Base-by-base conservation (phyloP, 2,797 vertebrate species). In the Chrysocyon brachyurus region DNA sequence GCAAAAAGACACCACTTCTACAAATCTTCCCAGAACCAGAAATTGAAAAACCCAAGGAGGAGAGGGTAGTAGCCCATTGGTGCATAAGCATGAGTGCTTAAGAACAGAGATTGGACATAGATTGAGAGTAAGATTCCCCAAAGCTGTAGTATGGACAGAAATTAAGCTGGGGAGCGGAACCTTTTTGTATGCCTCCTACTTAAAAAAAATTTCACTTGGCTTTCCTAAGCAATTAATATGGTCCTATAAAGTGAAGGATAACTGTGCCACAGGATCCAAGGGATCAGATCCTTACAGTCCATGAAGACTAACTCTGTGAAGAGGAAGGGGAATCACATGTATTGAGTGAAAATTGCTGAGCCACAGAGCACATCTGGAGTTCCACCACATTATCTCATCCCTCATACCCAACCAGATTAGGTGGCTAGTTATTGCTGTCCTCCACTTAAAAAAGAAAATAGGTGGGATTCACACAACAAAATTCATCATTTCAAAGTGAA, bases 21-120 rank as follows among this genome's bases (percentile, higher is more conserved):
- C 26, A 68, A 31, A 75, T 75, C 14, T 15, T 31, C 31, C 16
- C 7, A 22, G n/a, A 61, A 59, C n/a, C 16, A 61, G 92, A 83
- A 75, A 33, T 3, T 9, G 21, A 68, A 28, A 59, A 61, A 22
- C 46, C 49, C 66, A 75, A 31, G 28, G 68, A 75, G 4, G 52
- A 68, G 5, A 31, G 8, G 17, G 16, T 16, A 57, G 33, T 22
- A 49, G 11, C 24, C 12, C 57, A 22, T 1, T 19, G 21, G 33
- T 4, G 0, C 7, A 10, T 1, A 9, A 24, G 14, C 28, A n/a
- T 28, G 12, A 16, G 40, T 33, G 16, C 16, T 17, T 28, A 28
- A 46, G 72, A 8, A 91, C 7, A 56, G 19, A 94, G n/a, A 8
- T 11, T 56, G 17, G 40, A 78, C 46, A 19, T 46, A 0, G 24